Conservation (phyloP, 2,888 invertebrate species). For the Taphrorychus bicolor region DNA sequence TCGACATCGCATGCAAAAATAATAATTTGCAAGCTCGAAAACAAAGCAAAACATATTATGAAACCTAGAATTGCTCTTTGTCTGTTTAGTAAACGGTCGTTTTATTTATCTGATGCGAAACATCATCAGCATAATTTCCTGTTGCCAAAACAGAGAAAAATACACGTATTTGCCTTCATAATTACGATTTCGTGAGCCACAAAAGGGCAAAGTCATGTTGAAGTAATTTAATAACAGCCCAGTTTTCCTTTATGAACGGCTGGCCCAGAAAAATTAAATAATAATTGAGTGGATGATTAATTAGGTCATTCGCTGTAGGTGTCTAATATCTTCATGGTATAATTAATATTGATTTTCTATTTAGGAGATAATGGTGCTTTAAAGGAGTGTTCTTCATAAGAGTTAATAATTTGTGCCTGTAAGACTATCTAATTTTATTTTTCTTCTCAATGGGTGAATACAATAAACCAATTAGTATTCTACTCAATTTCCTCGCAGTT, state of each 20-base stretch:
- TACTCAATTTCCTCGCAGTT: too few species aligned
- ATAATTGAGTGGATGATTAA: neutral
- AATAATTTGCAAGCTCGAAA: neutral
- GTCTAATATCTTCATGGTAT: too few species aligned
- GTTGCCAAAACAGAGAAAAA: neutral
- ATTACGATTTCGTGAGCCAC: neutral
- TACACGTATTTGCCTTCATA: neutral
- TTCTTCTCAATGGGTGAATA: too few species aligned
- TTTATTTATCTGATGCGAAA: neutral
- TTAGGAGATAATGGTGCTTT: too few species aligned
- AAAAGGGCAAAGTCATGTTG: constrained; percentile 3
- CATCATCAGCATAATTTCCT: neutral
- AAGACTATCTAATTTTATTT: too few species aligned
- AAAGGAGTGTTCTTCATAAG: too few species aligned
- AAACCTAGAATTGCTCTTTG: neutral
- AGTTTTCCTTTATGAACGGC: neutral
- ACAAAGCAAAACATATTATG: too few species aligned
- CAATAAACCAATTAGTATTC: too few species aligned
- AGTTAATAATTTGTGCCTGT: too few species aligned
- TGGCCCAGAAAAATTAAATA: neutral
- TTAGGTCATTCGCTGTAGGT: neutral
- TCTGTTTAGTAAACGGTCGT: neutral
- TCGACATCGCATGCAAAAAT: too few species aligned
- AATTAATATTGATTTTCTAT: too few species aligned
- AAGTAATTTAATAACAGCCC: constrained; percentile 10